Evolutionary conservation across 2,113 vertebrate genomes (phyloP).

Genomic region (Parotia lawesii): DNA sequence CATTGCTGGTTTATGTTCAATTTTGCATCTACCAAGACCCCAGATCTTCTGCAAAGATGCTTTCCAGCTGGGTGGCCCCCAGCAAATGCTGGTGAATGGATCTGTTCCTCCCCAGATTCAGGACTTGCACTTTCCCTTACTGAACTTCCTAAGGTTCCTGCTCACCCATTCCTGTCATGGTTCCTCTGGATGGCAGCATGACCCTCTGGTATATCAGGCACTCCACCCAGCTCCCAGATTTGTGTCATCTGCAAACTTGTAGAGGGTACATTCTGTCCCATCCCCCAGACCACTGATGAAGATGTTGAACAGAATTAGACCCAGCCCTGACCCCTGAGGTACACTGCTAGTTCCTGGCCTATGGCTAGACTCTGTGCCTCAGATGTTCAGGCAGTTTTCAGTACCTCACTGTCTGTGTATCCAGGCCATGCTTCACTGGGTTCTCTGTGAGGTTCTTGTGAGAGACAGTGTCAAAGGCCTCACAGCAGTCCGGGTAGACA

Average conservation of each 20-base stretch:
- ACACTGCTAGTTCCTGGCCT: neutral
- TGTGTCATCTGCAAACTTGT: neutral
- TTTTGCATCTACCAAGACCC: neutral
- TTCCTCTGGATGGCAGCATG: neutral
- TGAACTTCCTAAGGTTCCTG: neutral
- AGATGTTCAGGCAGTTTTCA: neutral
- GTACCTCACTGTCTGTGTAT: neutral
- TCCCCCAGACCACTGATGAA: neutral
- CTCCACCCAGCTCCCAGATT: neutral
- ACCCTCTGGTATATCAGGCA: neutral
- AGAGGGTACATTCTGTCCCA: neutral
- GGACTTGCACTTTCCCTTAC: neutral
- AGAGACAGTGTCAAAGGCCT: neutral
- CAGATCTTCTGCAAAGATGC: neutral
- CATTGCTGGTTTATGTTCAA: fast-evolving
- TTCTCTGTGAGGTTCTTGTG: neutral
- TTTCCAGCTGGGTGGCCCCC: neutral
- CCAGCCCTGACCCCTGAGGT: neutral
- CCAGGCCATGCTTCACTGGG: neutral
- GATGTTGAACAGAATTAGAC: neutral
- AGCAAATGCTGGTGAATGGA: too few relatives aligned
- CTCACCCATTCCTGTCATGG: neutral
- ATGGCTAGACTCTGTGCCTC: neutral
- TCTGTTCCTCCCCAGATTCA: neutral
- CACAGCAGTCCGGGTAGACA: neutral